Conservation (phyloP, 1,140 invertebrate species). For the Palaemon carinicauda region DNA sequence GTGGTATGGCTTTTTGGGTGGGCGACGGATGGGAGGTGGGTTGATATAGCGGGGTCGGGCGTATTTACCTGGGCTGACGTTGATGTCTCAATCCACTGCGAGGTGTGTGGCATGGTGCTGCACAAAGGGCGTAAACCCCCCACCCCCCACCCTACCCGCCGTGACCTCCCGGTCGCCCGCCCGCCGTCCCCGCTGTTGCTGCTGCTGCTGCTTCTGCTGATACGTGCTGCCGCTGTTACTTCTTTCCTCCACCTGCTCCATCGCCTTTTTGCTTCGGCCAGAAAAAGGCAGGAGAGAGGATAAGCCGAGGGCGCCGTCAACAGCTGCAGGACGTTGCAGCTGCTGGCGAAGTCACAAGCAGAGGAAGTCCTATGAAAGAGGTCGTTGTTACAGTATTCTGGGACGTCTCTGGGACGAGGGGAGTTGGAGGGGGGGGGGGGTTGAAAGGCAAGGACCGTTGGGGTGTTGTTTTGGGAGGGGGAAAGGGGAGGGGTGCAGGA, state of each 20-base stretch:
- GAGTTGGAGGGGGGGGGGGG: neutral
- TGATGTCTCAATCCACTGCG: constrained; percentile 58
- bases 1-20: neutral
- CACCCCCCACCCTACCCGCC: too few relatives aligned
- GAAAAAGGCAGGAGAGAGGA: neutral
- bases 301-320: neutral
- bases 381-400: too few relatives aligned
- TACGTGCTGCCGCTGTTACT: neutral
- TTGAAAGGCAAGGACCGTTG: neutral
- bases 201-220: neutral
- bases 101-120: constrained; percentile 25
- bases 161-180: neutral
- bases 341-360: neutral
- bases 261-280: neutral
- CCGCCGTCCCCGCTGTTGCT: neutral
- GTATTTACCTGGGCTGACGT: constrained; percentile 55
- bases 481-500: neutral
- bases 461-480: too few relatives aligned
- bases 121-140: neutral
- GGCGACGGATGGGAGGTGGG: neutral
- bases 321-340: neutral
- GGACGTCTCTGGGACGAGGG: neutral
- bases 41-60: constrained; percentile 50
- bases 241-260: neutral
- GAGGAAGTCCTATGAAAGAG: neutral